Base-by-base conservation (phyloP, 2,888 invertebrate genomes). In the Mesopsocus fuscifrons region DNA sequence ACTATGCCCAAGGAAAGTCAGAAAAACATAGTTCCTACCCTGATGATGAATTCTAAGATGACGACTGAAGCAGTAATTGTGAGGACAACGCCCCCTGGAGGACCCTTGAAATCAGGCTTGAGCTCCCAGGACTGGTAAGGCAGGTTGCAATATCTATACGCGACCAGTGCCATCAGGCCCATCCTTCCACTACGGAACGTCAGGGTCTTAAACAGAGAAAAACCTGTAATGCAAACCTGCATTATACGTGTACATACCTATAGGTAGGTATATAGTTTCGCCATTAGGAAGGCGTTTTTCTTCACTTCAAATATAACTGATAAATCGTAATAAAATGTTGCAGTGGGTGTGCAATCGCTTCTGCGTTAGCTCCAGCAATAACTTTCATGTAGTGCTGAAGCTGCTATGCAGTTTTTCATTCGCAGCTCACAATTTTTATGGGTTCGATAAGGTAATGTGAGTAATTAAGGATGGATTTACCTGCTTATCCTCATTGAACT, bases 81-180 rank as follows among this genome's bases (percentile, higher is more conserved):
- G 34, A 71, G 61, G 3, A 63, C 53, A 26, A 62, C 58, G 46
- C 47, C 45, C 48, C 49, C 32, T 6, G 43, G 6, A 6, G 35
- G 34, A 13, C 42, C 34, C 40, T 48, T 48, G 0, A 66, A 61
- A 53, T 76, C 72, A 0, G 85, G 84, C 49, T 72, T 74, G 5
- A 87, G 53, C 52, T 88, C 87, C 83, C 87, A 88, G 1, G 77
- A 77, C 58, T 88, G 88, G 56, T 74, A 87, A 0, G 88, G 88
- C 54, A 87, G 63, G 57, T 87, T 87, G 44, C 75, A 70, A 58
- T 80, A 85, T 42, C 74, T 70, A 45, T 75, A 69, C 0, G 74
- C 65, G 0, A 81, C 84, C 46, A 88, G 68, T 0, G 78, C 85
- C 47, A 79, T 76, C 53, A 1, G 52, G 43, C 73, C 72, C 49